These are phyloP conservation scores for Luscinia luscinia DNA, from an alignment of 2,797 vertebrate genomes.

Conservation along the genomic window DNA sequence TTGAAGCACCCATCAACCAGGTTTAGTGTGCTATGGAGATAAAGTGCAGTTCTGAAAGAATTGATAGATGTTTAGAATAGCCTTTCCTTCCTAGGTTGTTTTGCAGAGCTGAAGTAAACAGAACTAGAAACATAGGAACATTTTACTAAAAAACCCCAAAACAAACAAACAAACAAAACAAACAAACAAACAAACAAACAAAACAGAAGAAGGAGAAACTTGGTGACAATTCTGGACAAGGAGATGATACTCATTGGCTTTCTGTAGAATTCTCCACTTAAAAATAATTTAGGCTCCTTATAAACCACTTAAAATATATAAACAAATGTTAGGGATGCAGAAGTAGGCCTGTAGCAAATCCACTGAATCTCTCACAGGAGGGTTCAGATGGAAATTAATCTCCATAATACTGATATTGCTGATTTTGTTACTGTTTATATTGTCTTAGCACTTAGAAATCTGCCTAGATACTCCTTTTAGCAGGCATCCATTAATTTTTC, in stretches of 20 bases:
- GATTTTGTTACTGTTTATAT: not conserved
- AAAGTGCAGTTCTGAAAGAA: not conserved
- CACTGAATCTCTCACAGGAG: not conserved
- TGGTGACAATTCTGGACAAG: not conserved
- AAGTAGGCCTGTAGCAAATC: not conserved
- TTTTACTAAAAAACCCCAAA: not conserved
- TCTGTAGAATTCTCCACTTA: not conserved
- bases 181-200: not conserved
- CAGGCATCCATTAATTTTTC: not conserved
- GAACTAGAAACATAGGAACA: not conserved
- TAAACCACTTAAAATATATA: not conserved
- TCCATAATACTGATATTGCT: not conserved
- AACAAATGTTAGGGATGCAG: not conserved
- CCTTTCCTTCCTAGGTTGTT: not conserved
- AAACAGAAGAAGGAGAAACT: not conserved
- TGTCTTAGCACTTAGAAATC: not conserved
- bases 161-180: not conserved
- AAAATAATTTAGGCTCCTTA: not conserved
- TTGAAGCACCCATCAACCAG: not conserved
- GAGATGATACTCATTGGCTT: not conserved
- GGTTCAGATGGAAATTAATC: not conserved
- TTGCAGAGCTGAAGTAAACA: not conserved
- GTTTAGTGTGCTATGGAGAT: not conserved
- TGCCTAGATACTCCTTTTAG: not conserved
- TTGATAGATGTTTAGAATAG: not conserved